phyloP scores from a whole-genome alignment of 1,140 invertebrate species.

The Ostrea denselamellosa region DNA sequence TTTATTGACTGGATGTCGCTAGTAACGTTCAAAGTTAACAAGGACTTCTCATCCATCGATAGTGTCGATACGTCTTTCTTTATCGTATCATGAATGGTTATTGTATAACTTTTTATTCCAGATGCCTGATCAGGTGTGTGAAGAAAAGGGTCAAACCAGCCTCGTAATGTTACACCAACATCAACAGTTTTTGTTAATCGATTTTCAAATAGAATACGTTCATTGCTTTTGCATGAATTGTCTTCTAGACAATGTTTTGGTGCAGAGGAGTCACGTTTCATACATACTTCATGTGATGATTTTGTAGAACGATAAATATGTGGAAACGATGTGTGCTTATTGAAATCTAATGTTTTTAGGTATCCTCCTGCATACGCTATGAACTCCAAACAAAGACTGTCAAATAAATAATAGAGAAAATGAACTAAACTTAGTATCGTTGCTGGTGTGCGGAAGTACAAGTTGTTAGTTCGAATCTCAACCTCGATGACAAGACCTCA shows the following conservation, averaged over 20 bases:
- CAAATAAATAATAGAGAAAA: background rate
- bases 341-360: background rate
- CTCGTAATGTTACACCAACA: background rate
- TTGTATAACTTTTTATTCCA: conserved; percentile 40
- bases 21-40: background rate
- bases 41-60: background rate
- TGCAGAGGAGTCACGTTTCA: background rate
- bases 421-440: background rate
- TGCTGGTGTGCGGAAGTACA: background rate
- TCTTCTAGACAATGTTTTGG: conserved; percentile 42
- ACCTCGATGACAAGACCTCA: background rate
- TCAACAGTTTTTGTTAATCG: background rate
- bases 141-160: conserved; percentile 48
- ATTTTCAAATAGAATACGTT: background rate
- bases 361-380: conserved; percentile 15
- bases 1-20: background rate
- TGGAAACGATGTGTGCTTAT: background rate
- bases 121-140: background rate
- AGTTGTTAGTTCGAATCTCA: background rate
- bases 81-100: conserved; percentile 21
- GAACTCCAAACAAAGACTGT: conserved; percentile 39
- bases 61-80: background rate
- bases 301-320: conserved; percentile 3
- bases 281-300: conserved; percentile 8
- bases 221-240: background rate